Percentiles rank a stretch among this genome's conserved stretches.
Evolutionary conservation across 2,113 vertebrate genomes (phyloP).

Genomic region (Pseudopipra pipra): DNA sequence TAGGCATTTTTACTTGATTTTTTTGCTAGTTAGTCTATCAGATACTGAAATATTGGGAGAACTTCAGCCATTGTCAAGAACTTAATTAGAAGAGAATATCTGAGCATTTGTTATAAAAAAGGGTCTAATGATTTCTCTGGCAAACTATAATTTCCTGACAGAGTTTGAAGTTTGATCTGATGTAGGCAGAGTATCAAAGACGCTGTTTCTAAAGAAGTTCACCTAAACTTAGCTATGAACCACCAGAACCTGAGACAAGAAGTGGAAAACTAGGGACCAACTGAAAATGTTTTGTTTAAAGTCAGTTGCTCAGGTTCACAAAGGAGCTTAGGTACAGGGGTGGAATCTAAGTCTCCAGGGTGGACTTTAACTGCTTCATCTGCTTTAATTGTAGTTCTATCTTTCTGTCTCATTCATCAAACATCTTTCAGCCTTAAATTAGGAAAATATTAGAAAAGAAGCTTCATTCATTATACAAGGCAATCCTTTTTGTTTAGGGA

Average conservation of each 20-base stretch:
- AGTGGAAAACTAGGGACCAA: neutral
- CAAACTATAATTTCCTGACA: neutral
- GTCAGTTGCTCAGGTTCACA: neutral
- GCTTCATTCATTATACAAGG: neutral
- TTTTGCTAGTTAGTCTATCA: neutral
- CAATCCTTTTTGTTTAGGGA: neutral
- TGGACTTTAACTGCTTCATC: neutral
- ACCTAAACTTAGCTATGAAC: neutral
- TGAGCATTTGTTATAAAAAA: neutral
- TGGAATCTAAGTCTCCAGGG: neutral
- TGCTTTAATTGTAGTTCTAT: accelerated
- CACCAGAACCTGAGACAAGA: neutral
- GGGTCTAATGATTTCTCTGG: neutral
- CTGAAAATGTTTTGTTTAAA: neutral
- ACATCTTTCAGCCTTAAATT: neutral
- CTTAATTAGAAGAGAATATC: neutral
- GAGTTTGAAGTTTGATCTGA: neutral
- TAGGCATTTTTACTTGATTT: neutral
- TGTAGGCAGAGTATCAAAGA: neutral
- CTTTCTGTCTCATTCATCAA: neutral
- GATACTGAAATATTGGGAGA: neutral
- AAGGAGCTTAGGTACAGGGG: neutral
- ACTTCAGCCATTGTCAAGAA: neutral
- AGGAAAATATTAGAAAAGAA: neutral
- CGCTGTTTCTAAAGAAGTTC: neutral